These are phyloP conservation scores for Pseudomyrmex flavicornis DNA, from an alignment of 1,140 invertebrate species.

Conservation along the genomic window DNA sequence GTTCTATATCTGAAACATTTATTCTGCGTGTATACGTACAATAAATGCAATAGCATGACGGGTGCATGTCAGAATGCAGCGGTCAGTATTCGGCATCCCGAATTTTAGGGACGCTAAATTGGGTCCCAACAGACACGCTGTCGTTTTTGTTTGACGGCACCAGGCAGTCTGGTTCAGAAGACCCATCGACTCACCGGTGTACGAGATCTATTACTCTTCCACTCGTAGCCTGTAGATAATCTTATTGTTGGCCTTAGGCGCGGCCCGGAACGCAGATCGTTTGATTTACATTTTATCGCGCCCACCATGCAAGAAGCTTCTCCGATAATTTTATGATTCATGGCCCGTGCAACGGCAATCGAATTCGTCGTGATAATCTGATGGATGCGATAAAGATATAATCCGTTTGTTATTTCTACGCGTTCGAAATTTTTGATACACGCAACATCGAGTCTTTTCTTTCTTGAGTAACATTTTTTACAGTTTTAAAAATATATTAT, in stretches of 20 bases:
- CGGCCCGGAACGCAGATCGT: conserved; percentile 43
- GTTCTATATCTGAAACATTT: too few relatives aligned
- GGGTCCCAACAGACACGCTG: too few relatives aligned
- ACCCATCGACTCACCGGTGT: conserved; percentile 20
- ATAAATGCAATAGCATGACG: too few relatives aligned
- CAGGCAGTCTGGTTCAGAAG: conserved; percentile 76
- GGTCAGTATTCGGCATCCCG: too few relatives aligned
- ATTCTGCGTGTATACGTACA: too few relatives aligned
- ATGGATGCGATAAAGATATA: background rate
- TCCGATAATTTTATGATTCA: conserved; percentile 53
- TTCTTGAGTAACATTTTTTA: too few relatives aligned
- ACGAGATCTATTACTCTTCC: conserved; percentile 36
- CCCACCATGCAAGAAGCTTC: conserved; percentile 21
- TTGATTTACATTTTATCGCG: conserved; percentile 61
- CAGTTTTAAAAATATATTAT: too few relatives aligned
- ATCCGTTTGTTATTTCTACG: background rate
- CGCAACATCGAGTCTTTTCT: too few relatives aligned
- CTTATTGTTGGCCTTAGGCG: conserved; percentile 59
- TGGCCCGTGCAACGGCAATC: conserved; percentile 16
- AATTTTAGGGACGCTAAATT: too few relatives aligned
- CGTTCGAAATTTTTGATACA: too few relatives aligned
- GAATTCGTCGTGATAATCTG: conserved; percentile 30
- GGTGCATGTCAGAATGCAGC: too few relatives aligned
- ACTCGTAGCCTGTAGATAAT: conserved; percentile 50
- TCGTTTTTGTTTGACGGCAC: conserved; percentile 74